Conservation (phyloP, 2,888 invertebrate genomes). For the Latheticus oryzae region DNA sequence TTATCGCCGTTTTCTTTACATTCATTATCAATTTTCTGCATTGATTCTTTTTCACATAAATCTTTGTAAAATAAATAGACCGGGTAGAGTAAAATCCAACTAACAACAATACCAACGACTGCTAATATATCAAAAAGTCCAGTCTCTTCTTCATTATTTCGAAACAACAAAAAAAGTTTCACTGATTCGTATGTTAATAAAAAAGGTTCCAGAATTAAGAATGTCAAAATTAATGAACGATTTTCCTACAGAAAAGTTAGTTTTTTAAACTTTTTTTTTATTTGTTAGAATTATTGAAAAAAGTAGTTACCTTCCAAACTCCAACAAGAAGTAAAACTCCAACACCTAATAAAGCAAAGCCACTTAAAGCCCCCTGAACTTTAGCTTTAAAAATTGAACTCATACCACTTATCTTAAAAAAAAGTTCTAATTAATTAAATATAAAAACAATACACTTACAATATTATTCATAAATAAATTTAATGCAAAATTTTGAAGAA, state of each 20-base stretch:
- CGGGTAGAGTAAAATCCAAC: not conserved
- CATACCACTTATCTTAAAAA: conserved; percentile 3
- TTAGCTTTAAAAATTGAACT: not conserved
- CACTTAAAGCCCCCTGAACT: not conserved
- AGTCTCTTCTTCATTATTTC: too few species aligned
- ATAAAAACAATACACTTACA: not conserved
- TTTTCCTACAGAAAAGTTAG: too few species aligned
- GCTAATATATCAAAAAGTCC: not conserved
- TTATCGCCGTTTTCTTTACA: not conserved
- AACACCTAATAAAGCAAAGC: not conserved
- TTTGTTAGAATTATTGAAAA: too few species aligned
- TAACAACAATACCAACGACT: not conserved
- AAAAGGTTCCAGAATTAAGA: not conserved
- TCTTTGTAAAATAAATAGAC: not conserved
- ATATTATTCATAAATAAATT: conserved; percentile 1
- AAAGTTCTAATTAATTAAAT: not conserved
- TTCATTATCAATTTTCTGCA: conserved; percentile 1
- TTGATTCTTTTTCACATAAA: not conserved
- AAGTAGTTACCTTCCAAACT: conserved; percentile 5
- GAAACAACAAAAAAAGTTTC: not conserved
- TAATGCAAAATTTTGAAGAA: not conserved
- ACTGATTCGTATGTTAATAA: not conserved
- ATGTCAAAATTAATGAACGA: not conserved
- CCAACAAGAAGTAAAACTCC: not conserved
- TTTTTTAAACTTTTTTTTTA: too few species aligned